A percentile compares a stretch with the other conserved stretches of the same genome.
These are phyloP conservation scores for Acrocephalus arundinaceus DNA, from an alignment of 2,113 vertebrate species.

Conservation along the genomic window DNA sequence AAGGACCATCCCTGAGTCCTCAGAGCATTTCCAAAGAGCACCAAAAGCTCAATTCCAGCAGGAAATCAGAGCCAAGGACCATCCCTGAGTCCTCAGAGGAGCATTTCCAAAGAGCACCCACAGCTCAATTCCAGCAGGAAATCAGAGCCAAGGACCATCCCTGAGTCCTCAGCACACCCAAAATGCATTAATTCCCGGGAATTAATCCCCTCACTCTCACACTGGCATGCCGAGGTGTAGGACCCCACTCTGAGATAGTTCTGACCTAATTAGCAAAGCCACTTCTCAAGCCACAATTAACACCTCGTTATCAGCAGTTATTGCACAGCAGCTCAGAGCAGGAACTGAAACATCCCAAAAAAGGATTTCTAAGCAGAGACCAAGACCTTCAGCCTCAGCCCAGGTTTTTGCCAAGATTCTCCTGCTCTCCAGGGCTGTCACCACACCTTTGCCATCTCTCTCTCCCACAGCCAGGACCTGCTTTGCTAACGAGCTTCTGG, in stretches of 20 bases:
- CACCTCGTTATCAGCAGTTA: not conserved
- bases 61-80: too few relatives aligned
- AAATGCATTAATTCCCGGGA: fast-evolving
- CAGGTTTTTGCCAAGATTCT: not conserved
- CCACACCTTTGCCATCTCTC: too few relatives aligned
- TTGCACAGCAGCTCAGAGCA: not conserved
- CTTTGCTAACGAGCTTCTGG: not conserved
- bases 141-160: not conserved
- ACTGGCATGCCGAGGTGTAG: fast-evolving
- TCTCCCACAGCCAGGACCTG: not conserved
- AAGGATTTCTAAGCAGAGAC: not conserved
- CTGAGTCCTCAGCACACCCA: not conserved
- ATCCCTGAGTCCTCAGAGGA: too few relatives aligned
- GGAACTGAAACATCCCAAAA: not conserved
- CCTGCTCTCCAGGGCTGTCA: not conserved
- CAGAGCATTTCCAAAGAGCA: too few relatives aligned
- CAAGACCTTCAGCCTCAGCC: not conserved
- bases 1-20: too few relatives aligned
- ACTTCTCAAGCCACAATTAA: not conserved
- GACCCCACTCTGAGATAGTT: fast-evolving
- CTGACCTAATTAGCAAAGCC: not conserved
- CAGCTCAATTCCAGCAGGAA: too few relatives aligned
- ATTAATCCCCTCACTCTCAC: not conserved
- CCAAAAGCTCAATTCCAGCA: too few relatives aligned
- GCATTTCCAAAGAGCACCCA: too few relatives aligned